Percentiles rank a stretch among this genome's conserved stretches.
phyloP scores from a whole-genome alignment of 2,797 vertebrate species.

The Loris lydekkerianus region DNA sequence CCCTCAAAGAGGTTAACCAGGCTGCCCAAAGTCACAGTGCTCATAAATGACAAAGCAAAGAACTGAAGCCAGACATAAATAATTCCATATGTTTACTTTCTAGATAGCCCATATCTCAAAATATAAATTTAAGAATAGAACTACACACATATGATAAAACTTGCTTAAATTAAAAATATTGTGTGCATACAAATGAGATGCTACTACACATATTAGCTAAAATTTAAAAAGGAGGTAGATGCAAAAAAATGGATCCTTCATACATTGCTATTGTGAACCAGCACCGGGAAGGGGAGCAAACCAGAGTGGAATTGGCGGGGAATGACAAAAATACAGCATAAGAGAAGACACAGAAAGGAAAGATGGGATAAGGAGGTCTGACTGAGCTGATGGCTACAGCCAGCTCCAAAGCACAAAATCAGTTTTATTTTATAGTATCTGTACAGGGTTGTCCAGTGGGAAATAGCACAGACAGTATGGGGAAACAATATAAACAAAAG shows the following conservation, averaged over 20 bases:
- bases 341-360: too few relatives aligned
- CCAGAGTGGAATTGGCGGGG: too few relatives aligned
- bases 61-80: not conserved
- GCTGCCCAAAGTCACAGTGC: not conserved
- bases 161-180: not conserved
- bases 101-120: not conserved
- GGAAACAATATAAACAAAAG: too few relatives aligned
- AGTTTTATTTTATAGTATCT: too few relatives aligned
- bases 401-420: too few relatives aligned
- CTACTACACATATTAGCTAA: not conserved
- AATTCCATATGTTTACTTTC: not conserved
- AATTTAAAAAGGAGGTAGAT: not conserved
- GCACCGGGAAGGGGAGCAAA: too few relatives aligned
- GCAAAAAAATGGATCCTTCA: not conserved
- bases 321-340: too few relatives aligned
- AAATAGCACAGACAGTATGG: too few relatives aligned
- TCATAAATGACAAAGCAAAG: not conserved
- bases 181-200: not conserved
- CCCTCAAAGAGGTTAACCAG: not conserved
- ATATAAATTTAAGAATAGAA: not conserved
- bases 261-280: not conserved
- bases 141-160: not conserved
- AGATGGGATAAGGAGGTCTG: too few relatives aligned
- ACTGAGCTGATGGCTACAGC: too few relatives aligned
- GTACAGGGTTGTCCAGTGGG: too few relatives aligned